Percentiles rank a stretch among this genome's conserved stretches.
Conservation (phyloP, 2,888 invertebrate genomes). For the Drepanosiphum platanoidis region DNA sequence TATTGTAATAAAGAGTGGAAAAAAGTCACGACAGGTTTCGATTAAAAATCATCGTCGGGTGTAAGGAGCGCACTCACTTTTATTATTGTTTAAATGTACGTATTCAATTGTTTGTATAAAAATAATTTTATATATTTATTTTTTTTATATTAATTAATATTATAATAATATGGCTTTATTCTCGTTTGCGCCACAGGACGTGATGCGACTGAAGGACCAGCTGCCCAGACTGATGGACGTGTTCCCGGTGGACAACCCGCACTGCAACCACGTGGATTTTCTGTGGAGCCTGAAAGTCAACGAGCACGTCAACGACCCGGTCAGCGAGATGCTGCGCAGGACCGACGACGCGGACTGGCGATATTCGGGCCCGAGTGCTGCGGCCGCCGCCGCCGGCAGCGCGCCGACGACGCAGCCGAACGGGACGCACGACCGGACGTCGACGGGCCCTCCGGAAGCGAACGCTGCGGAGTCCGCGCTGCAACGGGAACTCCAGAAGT, state of each 20-base stretch:
- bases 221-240: constrained; percentile 71
- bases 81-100: too few species aligned
- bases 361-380: not conserved
- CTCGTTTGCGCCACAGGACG: constrained; percentile 69
- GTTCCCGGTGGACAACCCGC: constrained; percentile 68
- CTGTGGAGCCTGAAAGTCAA: constrained; percentile 68
- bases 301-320: constrained; percentile 22
- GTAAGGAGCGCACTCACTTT: too few species aligned
- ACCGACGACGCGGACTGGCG: constrained; percentile 16
- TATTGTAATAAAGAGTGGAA: too few species aligned
- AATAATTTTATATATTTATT: too few species aligned
- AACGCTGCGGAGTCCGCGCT: not conserved
- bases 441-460: not conserved
- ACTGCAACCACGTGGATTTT: constrained; percentile 78
- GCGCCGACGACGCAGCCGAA: not conserved
- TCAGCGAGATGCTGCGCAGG: constrained; percentile 2
- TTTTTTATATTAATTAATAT: too few species aligned
- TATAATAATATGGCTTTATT: too few species aligned
- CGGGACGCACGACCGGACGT: not conserved
- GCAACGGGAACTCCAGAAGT: constrained; percentile 24
- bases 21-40: too few species aligned
- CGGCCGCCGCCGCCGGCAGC: not conserved
- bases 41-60: too few species aligned
- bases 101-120: too few species aligned
- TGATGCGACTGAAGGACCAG: constrained; percentile 70